phyloP scores from a whole-genome alignment of 1,140 invertebrate genomes.

The Drosophila busckii region DNA sequence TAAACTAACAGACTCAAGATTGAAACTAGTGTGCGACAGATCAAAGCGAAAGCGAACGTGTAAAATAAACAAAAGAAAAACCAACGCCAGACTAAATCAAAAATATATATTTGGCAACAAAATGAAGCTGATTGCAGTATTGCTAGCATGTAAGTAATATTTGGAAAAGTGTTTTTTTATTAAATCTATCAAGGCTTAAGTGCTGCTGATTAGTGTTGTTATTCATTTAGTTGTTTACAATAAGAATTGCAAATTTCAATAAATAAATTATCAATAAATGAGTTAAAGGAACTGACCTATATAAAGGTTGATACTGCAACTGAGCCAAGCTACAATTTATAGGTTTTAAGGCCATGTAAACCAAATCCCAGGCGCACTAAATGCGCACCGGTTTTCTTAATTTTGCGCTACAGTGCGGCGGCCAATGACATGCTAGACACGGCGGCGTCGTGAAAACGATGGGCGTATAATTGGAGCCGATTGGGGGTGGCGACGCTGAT shows the following conservation, averaged over 20 bases:
- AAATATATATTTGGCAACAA: constrained; percentile 24
- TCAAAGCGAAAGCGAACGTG: constrained; percentile 9
- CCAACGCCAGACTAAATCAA: constrained; percentile 5
- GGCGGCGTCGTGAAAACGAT: constrained; percentile 58
- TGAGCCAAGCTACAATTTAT: too few species aligned
- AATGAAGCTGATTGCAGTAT: constrained; percentile 73
- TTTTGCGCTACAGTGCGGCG: too few species aligned
- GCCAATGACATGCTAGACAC: constrained; percentile 42
- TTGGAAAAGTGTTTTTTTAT: too few species aligned
- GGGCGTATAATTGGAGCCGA: constrained; percentile 35
- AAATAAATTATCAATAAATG: constrained; percentile 2
- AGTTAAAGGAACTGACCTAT: constrained; percentile 39
- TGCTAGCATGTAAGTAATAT: constrained; percentile 55
- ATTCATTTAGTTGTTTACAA: constrained; percentile 15
- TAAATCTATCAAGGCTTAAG: not conserved
- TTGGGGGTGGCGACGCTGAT: constrained; percentile 11
- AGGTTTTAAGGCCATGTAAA: too few species aligned
- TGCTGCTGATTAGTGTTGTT: not conserved
- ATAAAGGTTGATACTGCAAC: constrained; percentile 13
- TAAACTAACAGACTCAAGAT: too few species aligned
- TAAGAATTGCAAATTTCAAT: constrained; percentile 8
- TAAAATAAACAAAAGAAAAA: constrained; percentile 3
- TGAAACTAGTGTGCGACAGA: constrained; percentile 28
- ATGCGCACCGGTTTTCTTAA: too few species aligned
- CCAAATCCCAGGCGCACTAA: too few species aligned